Evolutionary conservation across 2,113 vertebrate species (phyloP).

Genomic region (Andinoacara biseriatus): DNA sequence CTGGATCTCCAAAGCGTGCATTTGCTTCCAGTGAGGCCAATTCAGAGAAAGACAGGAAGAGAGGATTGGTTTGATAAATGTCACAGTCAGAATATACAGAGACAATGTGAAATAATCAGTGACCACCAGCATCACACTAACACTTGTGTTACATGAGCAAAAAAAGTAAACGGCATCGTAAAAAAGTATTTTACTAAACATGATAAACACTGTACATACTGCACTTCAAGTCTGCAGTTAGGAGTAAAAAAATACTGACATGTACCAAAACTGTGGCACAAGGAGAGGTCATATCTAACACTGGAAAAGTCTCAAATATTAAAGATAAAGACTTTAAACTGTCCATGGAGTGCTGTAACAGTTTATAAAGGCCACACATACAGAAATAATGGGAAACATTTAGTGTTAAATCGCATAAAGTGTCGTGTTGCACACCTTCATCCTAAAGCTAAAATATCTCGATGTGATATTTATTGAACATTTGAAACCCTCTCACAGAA

Average conservation of each 20-base stretch:
- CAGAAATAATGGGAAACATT: not conserved
- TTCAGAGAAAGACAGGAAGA: constrained; percentile 21
- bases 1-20: not conserved
- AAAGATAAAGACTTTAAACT: not conserved
- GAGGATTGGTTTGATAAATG: constrained; percentile 21
- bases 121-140: not conserved
- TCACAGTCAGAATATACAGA: not conserved
- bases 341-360: not conserved
- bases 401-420: not conserved
- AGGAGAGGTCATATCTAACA: constrained; percentile 7
- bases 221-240: constrained; percentile 8
- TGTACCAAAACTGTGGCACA: not conserved
- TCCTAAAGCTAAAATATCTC: not conserved
- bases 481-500: not conserved
- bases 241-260: not conserved
- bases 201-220: constrained; percentile 61
- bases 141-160: not conserved
- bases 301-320: not conserved
- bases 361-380: constrained; percentile 1
- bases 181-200: constrained; percentile 55
- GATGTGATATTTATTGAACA: not conserved
- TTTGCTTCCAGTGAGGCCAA: constrained; percentile 15
- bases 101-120: not conserved
- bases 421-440: not conserved
- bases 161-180: not conserved